A percentile compares a stretch with the other conserved stretches of the same genome.
Evolutionary conservation across 2,113 vertebrate species (phyloP).

Genomic region (Percina caprodes): DNA sequence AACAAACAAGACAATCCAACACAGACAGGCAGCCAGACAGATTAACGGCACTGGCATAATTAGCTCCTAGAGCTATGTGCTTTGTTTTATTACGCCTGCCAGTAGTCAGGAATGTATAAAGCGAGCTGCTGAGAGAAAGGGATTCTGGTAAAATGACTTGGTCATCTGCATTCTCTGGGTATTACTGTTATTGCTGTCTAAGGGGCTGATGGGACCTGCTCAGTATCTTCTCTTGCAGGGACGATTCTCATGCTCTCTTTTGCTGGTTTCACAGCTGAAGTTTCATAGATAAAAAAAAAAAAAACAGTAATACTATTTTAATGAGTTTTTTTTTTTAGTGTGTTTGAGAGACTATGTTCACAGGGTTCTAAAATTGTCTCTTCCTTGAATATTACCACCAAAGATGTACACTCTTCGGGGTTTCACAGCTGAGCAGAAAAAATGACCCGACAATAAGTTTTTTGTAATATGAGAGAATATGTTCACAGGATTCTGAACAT

Average conservation of each 20-base stretch:
- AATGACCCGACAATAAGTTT: too few relatives aligned
- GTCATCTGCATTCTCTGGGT: constrained; percentile 21
- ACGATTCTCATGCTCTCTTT: background rate
- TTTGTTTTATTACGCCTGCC: constrained; percentile 48
- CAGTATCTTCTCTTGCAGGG: background rate
- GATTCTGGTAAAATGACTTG: constrained; percentile 20
- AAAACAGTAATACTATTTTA: background rate
- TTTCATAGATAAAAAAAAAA: background rate
- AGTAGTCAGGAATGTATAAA: constrained; percentile 35
- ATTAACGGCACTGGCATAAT: constrained; percentile 55
- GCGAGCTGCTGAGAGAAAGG: constrained; percentile 23
- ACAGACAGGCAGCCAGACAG: constrained; percentile 45
- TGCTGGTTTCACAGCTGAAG: background rate
- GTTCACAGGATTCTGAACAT: background rate
- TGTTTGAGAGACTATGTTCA: too few relatives aligned
- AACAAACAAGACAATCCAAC: constrained; percentile 54
- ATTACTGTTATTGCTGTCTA: constrained; percentile 38
- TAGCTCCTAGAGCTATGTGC: constrained; percentile 52
- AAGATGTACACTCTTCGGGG: too few relatives aligned
- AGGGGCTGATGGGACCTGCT: constrained; percentile 20
- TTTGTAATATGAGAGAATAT: background rate
- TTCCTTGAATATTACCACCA: too few relatives aligned
- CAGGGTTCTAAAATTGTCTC: too few relatives aligned
- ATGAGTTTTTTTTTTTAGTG: too few relatives aligned
- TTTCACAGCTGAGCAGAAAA: too few relatives aligned